Percentiles rank a stretch among this genome's conserved stretches.
These are phyloP conservation scores for Bursaphelenchus mucronatus DNA, from an alignment of 1,140 invertebrate species.

Conservation along the genomic window DNA sequence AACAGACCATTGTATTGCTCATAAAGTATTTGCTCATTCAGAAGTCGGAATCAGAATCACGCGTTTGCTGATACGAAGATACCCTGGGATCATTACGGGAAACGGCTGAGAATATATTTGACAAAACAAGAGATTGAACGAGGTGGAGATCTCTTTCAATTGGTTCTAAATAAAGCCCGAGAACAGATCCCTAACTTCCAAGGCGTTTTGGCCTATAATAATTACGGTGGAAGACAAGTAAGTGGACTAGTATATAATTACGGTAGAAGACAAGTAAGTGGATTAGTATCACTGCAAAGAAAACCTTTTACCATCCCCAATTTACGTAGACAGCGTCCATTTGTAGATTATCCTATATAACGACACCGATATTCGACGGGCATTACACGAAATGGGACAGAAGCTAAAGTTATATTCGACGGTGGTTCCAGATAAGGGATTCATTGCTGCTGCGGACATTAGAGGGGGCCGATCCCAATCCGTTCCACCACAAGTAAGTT, in stretches of 20 bases:
- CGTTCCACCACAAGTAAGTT: slow-evolving; percentile 36
- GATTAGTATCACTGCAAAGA: slow-evolving; percentile 5
- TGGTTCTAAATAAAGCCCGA: slow-evolving; percentile 39
- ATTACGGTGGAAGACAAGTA: slow-evolving; percentile 43
- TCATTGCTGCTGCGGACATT: slow-evolving; percentile 47
- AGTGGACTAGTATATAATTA: slow-evolving; percentile 30
- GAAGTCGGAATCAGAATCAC: no score
- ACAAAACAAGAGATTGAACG: slow-evolving; percentile 46
- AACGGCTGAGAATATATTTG: slow-evolving; percentile 45
- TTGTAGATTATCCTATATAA: slow-evolving; percentile 41
- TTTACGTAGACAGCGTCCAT: no score
- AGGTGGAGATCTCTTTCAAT: slow-evolving; percentile 39
- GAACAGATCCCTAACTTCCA: slow-evolving; percentile 42
- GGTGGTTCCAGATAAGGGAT: slow-evolving; percentile 36
- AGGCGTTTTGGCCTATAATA: slow-evolving; percentile 47
- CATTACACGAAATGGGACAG: slow-evolving; percentile 30
- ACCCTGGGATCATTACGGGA: slow-evolving; percentile 49
- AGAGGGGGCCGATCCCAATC: slow-evolving; percentile 45
- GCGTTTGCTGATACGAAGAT: slow-evolving; percentile 45
- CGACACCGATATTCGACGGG: slow-evolving; percentile 42
- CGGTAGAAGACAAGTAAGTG: slow-evolving; percentile 37
- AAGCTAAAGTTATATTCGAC: slow-evolving; percentile 46
- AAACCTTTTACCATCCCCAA: background rate
- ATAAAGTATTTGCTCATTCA: no score
- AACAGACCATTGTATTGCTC: no score